Percentiles rank a stretch among this genome's conserved stretches.
Conservation (phyloP, 2,797 vertebrate species). For the Characodon lateralis region DNA sequence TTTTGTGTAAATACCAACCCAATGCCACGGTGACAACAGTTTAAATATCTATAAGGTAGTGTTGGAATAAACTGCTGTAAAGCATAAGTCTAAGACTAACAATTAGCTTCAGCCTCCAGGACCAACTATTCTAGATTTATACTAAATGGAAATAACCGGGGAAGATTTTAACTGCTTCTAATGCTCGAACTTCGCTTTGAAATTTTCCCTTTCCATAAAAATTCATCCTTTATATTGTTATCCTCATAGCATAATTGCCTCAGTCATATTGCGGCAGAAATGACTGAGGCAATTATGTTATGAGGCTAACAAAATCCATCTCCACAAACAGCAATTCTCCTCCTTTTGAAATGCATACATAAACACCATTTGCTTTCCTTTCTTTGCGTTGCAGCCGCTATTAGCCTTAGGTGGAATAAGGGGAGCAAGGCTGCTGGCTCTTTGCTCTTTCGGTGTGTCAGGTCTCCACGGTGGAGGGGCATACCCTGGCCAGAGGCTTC, state of each 20-base stretch:
- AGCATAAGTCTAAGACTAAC: neutral
- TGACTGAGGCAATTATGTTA: too few species aligned
- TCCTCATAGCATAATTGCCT: too few species aligned
- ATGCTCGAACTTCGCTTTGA: neutral
- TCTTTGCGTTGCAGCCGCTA: constrained; percentile 50
- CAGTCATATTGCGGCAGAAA: too few species aligned
- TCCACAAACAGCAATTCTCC: neutral
- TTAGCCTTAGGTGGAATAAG: constrained; percentile 27
- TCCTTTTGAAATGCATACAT: constrained; percentile 28
- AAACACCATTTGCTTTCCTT: constrained; percentile 15
- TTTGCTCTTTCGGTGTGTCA: constrained; percentile 57
- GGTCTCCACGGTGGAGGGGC: constrained; percentile 65
- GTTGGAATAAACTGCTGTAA: neutral
- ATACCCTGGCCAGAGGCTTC: constrained; percentile 57
- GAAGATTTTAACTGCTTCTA: neutral
- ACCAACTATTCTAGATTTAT: neutral
- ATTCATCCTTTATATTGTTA: constrained; percentile 10
- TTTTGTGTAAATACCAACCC: neutral
- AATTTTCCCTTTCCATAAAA: neutral
- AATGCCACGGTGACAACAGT: neutral
- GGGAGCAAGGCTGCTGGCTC: constrained; percentile 43
- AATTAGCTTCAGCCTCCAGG: neutral
- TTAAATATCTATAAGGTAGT: neutral
- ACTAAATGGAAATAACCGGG: neutral
- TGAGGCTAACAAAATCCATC: neutral